Percentiles rank a stretch among this genome's conserved stretches.
Evolutionary conservation across 2,797 vertebrate species (phyloP).

Genomic region (Oryzias dopingdopingensis): DNA sequence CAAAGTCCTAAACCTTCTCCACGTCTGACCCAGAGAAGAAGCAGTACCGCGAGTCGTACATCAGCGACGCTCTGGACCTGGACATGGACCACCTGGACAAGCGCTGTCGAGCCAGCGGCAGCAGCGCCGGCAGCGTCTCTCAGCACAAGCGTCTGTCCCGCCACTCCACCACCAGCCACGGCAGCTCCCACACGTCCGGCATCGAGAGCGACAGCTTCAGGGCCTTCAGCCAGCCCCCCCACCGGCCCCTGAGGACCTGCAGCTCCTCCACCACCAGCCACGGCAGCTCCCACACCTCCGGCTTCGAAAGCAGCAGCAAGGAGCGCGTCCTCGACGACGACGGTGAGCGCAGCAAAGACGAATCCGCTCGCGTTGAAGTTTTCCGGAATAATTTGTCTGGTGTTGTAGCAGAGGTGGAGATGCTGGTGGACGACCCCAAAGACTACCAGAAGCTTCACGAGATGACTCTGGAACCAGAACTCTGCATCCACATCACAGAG

Average conservation of each 20-base stretch:
- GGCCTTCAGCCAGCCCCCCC: conserved; percentile 71
- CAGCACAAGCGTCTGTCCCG: conserved; percentile 89
- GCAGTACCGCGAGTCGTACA: conserved; percentile 97
- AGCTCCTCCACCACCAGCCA: conserved; percentile 94
- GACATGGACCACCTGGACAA: conserved; percentile 97
- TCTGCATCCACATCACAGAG: conserved; percentile 97
- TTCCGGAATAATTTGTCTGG: not conserved
- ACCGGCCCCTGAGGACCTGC: conserved; percentile 88
- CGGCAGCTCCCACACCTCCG: conserved; percentile 95
- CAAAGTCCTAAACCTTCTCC: too few relatives aligned
- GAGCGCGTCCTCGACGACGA: conserved; percentile 93
- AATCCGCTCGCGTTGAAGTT: not conserved
- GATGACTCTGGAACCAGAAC: conserved; percentile 88
- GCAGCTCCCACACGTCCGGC: conserved; percentile 97
- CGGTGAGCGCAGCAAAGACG: conserved; percentile 67
- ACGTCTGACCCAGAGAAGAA: conserved; percentile 87
- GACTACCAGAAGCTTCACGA: conserved; percentile 91
- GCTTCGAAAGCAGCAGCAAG: conserved; percentile 92
- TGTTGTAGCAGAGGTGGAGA: conserved; percentile 89
- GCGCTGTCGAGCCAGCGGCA: conserved; percentile 91
- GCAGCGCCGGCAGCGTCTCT: conserved; percentile 86
- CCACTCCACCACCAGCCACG: conserved; percentile 90
- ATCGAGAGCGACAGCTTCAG: conserved; percentile 89
- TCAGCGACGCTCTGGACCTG: conserved; percentile 95
- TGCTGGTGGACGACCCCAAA: conserved; percentile 97